phyloP scores from a whole-genome alignment of 37 sponge, comb jelly and placozoan genomes.

The Ephydatia muelleri region DNA sequence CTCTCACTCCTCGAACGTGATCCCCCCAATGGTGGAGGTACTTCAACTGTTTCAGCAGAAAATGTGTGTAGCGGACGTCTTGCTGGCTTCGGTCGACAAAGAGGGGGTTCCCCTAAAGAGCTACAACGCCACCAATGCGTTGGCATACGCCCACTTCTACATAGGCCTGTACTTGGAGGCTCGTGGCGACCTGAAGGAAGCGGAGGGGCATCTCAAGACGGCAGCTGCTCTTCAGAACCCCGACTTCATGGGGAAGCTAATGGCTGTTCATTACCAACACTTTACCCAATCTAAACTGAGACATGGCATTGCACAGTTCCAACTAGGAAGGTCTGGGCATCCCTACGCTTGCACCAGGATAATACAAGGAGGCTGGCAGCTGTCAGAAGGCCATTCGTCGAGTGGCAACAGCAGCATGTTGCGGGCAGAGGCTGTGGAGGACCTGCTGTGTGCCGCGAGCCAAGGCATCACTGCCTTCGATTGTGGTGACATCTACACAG shows the following conservation, averaged over 20 bases:
- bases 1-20: neutral
- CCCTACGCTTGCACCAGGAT: constrained; percentile 5
- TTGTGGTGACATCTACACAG: constrained; percentile 80
- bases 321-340: neutral
- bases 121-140: constrained; percentile 59
- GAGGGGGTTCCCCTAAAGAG: constrained; percentile 32
- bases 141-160: constrained; percentile 71
- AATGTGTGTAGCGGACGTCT: constrained; percentile 25
- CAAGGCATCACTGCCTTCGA: constrained; percentile 51
- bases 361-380: constrained; percentile 72
- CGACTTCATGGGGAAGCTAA: constrained; percentile 61
- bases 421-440: neutral
- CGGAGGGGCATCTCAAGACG: constrained; percentile 28
- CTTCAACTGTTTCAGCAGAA: constrained; percentile 39
- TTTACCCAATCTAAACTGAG: neutral
- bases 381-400: constrained; percentile 42
- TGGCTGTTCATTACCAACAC: constrained; percentile 43
- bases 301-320: neutral
- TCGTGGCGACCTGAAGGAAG: neutral
- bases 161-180: constrained; percentile 44
- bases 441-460: constrained; percentile 27
- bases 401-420: neutral
- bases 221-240: constrained; percentile 50
- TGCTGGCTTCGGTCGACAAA: constrained; percentile 7
- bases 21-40: constrained; percentile 50